A percentile compares a stretch with the other conserved stretches of the same genome.
phyloP scores from a whole-genome alignment of 2,797 vertebrate genomes.

The Schizothorax lantsangensis region DNA sequence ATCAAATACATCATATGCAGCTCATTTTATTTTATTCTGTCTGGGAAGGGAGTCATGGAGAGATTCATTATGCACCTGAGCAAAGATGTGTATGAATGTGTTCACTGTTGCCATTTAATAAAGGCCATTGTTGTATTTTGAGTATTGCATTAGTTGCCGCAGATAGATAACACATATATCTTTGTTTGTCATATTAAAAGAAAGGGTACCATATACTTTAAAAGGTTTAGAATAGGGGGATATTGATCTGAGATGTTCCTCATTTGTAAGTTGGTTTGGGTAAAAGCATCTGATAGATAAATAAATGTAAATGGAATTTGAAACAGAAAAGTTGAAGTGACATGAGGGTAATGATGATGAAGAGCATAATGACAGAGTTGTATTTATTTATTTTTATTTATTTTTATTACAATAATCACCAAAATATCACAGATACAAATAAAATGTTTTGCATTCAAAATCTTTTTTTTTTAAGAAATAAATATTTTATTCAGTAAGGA shows the following conservation, averaged over 20 bases:
- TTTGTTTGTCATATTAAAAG: neutral
- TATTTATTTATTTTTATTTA: conserved; percentile 4
- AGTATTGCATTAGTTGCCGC: neutral
- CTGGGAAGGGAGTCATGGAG: neutral
- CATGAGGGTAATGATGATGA: too few relatives aligned
- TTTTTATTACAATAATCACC: neutral
- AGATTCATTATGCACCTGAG: neutral
- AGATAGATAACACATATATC: neutral
- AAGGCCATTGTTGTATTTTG: neutral
- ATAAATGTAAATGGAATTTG: neutral
- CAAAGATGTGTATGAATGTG: conserved; percentile 12
- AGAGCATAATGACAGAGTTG: neutral
- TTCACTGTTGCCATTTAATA: neutral
- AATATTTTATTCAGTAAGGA: too few relatives aligned
- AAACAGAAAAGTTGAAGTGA: neutral
- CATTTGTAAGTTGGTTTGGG: neutral
- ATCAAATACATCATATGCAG: conserved; percentile 7
- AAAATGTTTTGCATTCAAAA: too few relatives aligned
- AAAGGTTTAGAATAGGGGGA: neutral
- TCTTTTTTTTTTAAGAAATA: too few relatives aligned
- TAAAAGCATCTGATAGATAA: conserved; percentile 2
- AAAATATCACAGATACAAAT: neutral
- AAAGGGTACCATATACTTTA: neutral
- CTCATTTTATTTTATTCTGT: conserved; percentile 11
- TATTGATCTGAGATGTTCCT: neutral